These are phyloP conservation scores for Tetheella fluctuosa DNA, from an alignment of 2,888 invertebrate genomes.

Conservation along the genomic window DNA sequence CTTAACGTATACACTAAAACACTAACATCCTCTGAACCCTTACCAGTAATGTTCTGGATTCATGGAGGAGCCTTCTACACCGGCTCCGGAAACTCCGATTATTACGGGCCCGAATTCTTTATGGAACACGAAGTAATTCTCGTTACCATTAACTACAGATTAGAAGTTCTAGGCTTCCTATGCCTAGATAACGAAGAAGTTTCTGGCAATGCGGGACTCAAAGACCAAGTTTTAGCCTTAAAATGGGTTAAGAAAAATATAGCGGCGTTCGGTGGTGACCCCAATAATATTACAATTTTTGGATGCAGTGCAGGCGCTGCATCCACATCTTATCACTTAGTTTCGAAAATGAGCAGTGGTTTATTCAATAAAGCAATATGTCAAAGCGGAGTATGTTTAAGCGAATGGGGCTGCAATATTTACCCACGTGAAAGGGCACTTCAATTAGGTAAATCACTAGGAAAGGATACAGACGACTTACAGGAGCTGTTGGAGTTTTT, in stretches of 20 bases:
- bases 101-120: conserved; percentile 78
- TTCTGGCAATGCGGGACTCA: conserved; percentile 78
- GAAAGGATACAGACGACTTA: conserved; percentile 67
- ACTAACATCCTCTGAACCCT: conserved; percentile 40
- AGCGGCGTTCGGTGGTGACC: conserved; percentile 69
- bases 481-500: conserved; percentile 65
- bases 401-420: conserved; percentile 72
- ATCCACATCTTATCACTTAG: conserved; percentile 65
- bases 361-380: conserved; percentile 78
- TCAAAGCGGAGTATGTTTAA: conserved; percentile 77
- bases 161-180: conserved; percentile 77
- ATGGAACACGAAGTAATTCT: conserved; percentile 70
- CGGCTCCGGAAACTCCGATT: conserved; percentile 77
- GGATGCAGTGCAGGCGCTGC: conserved; percentile 79
- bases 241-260: conserved; percentile 78
- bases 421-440: conserved; percentile 68
- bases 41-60: conserved; percentile 79
- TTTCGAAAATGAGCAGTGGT: conserved; percentile 72
- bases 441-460: conserved; percentile 70
- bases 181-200: conserved; percentile 75
- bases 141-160: conserved; percentile 78
- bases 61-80: conserved; percentile 80
- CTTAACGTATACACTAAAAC: conserved; percentile 86
- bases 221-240: conserved; percentile 79
- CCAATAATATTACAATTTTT: conserved; percentile 72